phyloP scores from a whole-genome alignment of 2,888 invertebrate species.

The Steinernema scapterisci region DNA sequence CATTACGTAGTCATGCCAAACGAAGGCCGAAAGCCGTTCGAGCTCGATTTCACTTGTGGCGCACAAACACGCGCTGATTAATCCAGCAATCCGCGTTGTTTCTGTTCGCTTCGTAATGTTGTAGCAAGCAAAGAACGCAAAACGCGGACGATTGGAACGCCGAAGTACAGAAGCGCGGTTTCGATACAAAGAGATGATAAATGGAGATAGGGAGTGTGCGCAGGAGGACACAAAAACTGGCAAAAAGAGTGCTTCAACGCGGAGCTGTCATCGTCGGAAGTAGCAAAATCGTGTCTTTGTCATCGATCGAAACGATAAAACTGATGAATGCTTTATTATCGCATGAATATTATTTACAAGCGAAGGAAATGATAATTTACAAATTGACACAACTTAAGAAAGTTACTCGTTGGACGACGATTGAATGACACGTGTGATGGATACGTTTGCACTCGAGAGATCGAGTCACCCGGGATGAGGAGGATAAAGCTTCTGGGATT shows the following conservation, averaged over 20 bases:
- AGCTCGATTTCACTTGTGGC: background rate
- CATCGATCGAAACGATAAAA: no score
- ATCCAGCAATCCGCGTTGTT: background rate
- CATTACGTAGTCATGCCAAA: constrained; percentile 29
- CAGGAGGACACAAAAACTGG: no score
- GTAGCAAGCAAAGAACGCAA: no score
- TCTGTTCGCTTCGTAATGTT: no score
- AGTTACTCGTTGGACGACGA: constrained; percentile 3
- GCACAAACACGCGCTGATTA: constrained; percentile 25
- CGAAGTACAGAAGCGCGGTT: no score
- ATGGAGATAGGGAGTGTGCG: no score
- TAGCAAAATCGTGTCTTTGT: no score
- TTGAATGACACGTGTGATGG: constrained; percentile 28
- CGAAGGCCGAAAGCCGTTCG: background rate
- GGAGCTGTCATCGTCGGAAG: no score
- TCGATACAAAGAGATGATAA: no score
- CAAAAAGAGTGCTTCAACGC: no score
- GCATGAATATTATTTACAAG: background rate
- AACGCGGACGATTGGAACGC: no score
- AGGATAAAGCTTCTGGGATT: background rate
- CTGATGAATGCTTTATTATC: no score
- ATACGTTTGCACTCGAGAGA: background rate
- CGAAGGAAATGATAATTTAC: background rate
- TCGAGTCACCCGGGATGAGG: background rate
- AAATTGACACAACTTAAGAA: background rate